Base-by-base conservation (phyloP, 2,888 invertebrate species). In the Callyntrura sp. region DNA sequence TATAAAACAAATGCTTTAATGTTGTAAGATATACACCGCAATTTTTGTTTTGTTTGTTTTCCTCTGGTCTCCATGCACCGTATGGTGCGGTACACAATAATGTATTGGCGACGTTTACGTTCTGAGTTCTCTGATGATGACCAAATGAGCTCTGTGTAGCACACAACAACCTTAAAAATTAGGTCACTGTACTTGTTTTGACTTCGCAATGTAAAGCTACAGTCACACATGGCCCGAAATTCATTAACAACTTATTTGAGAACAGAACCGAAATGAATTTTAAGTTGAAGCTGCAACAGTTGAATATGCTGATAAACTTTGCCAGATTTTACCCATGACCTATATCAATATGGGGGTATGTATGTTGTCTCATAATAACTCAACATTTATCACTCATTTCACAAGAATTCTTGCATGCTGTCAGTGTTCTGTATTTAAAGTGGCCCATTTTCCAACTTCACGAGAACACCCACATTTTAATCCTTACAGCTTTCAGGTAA, bases 121-220 rank as follows among this genome's bases (percentile, higher is more conserved):
- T 20, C n/a, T 48, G 48, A 9, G 11, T 48, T 48, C 48, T 6
- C n/a, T n/a, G 51, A 6, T 51, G 2, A 35, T 6, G 35, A 12
- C 23, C 23, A 65, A 14, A 9, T 65, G 14, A 28, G 65, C 14
- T 12, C n/a, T 2, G 20, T 28, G n/a, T 51, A 51, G 65, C 12
- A 35, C 60, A 60, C 60, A 28, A 65, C 28, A 65, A 28, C 65
- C 65, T 25, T 65, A 25, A 65, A 65, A 62, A 65, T 65, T 65
- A 14, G 65, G 65, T 65, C n/a, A 65, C 28, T 65, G 14, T 25
- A 25, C 14, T 6, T 23, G 23, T 11, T 25, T 12, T 28, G 65
- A 5, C 20, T 60, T 60, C 9, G 20, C 20, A 23, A 4, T 60
- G 5, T 11, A 60, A 17, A 60, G 20, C 9, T 60, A 20, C 23